These are phyloP conservation scores for Heteractis magnifica DNA, from an alignment of 92 coral and sea anemone genomes.

Conservation along the genomic window DNA sequence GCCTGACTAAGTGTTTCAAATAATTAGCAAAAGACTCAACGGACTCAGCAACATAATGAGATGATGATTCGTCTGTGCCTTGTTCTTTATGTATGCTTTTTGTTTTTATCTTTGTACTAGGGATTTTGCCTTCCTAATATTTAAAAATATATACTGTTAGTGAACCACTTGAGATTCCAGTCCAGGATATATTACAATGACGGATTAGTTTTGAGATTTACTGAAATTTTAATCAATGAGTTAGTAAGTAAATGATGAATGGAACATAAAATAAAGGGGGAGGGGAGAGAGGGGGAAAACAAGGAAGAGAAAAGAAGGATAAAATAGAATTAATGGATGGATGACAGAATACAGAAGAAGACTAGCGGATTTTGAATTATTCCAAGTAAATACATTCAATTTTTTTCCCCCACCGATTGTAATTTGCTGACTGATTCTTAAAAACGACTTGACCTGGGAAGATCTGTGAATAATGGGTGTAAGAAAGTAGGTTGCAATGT, in stretches of 20 bases:
- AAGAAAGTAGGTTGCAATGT: too few species aligned
- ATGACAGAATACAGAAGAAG: neutral
- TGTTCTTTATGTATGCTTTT: conserved; percentile 19
- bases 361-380: too few species aligned
- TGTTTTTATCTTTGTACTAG: conserved; percentile 7
- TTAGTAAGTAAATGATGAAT: too few species aligned
- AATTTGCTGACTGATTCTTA: too few species aligned
- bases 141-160: neutral
- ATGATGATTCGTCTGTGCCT: conserved; percentile 21
- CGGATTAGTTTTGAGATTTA: neutral
- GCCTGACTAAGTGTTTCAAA: conserved; percentile 80
- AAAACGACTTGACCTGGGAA: too few species aligned
- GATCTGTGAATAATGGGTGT: too few species aligned
- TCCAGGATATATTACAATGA: neutral
- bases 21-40: conserved; percentile 96
- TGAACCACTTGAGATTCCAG: too few species aligned
- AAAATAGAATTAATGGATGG: neutral
- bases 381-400: too few species aligned
- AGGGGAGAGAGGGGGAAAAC: neutral
- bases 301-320: neutral
- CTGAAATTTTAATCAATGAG: too few species aligned
- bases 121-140: conserved; percentile 28
- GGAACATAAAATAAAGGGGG: neutral
- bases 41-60: conserved; percentile 72
- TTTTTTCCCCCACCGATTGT: too few species aligned